These are phyloP conservation scores for Harpagoxenus sublaevis DNA, from an alignment of 2,888 invertebrate species.

Conservation along the genomic window DNA sequence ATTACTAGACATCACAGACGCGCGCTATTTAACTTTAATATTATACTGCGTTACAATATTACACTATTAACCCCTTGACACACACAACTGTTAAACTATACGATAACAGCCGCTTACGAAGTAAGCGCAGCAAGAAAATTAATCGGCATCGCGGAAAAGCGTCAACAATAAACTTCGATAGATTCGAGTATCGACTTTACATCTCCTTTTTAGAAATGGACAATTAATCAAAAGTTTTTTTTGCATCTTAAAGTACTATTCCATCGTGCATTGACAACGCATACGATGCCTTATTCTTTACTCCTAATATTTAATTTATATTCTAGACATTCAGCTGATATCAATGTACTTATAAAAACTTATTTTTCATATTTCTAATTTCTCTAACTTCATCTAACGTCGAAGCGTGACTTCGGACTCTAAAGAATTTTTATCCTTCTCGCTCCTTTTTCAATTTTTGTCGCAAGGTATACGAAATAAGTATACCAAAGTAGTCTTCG, in stretches of 20 bases:
- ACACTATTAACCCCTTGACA: too few relatives aligned
- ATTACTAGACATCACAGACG: neutral
- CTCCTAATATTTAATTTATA: neutral
- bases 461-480: neutral
- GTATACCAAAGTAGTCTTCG: neutral
- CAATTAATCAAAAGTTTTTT: neutral
- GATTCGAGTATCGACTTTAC: too few relatives aligned
- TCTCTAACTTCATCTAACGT: neutral
- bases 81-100: too few relatives aligned
- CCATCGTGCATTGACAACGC: neutral
- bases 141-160: too few relatives aligned
- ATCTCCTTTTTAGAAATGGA: too few relatives aligned
- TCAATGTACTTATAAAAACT: neutral
- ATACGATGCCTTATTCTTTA: neutral
- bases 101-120: too few relatives aligned
- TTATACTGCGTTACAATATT: too few relatives aligned
- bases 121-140: too few relatives aligned
- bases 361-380: neutral
- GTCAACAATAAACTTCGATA: too few relatives aligned
- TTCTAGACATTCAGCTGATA: neutral
- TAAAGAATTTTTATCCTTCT: neutral
- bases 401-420: neutral
- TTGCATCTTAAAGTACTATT: neutral
- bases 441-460: constrained; percentile 1
- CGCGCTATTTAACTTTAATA: too few relatives aligned